Base-by-base conservation (phyloP, 2,888 invertebrate species). In the Drosophila putrida region DNA sequence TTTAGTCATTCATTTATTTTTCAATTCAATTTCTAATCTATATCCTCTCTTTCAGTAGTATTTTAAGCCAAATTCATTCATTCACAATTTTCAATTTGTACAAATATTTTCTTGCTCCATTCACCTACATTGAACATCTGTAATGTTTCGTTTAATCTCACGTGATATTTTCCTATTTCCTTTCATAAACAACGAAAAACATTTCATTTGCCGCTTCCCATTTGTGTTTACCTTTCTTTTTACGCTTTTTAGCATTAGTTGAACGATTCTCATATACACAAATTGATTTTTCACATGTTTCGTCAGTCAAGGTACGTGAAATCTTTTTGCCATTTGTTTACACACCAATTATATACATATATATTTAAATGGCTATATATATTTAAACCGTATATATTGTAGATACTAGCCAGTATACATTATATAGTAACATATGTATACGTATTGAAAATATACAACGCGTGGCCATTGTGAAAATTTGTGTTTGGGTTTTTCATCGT, bases 271-370 rank as follows among this genome's bases (percentile, higher is more conserved):
- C 57, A 49, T 66, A 69, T 69, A 69, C 60, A 67, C 64, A 80
- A 76, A 86, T 83, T 82, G 59, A 71, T 64, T 83, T 82, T 71
- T 77, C 74, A 68, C 71, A 80, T 83, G 81, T 82, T 82, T 86
- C 70, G 80, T 74, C 79, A 81, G 71, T 44, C 20, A 31, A 35
- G 27, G 51, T 57, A 66, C 78, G 61, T 65, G 38, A 75, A 78
- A 63, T 66, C 58, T 44, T 59, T 54, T 15, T 27, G 69, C 43
- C 60, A 64, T 69, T 80, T 87, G 87, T 80, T 86, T 82, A 82
- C 58, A 55, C 59, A 60, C 27, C 13, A 35, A 38, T 39, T 51
- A 55, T 44, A 51, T 39, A 55, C 38, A 51, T 39, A 51, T 43
- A 60, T 38, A 61, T 20, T 44, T 15, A 47, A 41, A 41, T 64